Evolutionary conservation across 2,113 vertebrate genomes (phyloP).

Genomic region (Brienomyrus brachyistius): DNA sequence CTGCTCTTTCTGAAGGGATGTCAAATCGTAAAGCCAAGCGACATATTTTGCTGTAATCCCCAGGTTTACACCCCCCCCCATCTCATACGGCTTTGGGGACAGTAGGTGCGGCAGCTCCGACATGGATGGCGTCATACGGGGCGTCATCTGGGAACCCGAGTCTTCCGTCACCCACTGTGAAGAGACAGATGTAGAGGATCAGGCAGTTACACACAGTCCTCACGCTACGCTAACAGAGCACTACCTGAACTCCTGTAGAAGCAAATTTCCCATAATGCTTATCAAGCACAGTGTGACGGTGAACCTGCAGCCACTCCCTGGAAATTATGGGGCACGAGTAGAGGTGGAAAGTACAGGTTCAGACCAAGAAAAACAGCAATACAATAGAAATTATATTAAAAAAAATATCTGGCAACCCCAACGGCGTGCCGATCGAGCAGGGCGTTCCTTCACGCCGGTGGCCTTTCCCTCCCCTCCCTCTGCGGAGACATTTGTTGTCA

Average conservation of each 20-base stretch:
- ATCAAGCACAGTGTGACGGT: background rate
- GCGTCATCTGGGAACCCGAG: conserved; percentile 71
- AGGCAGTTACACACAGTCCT: background rate
- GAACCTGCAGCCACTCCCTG: background rate
- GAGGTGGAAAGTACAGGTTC: background rate
- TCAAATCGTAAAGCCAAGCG: background rate
- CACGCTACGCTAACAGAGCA: background rate
- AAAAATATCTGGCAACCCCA: background rate
- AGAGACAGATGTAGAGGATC: conserved; percentile 10
- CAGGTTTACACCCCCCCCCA: background rate
- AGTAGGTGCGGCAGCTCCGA: conserved; percentile 74
- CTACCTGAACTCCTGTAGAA: background rate
- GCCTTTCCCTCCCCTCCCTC: background rate
- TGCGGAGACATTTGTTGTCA: background rate
- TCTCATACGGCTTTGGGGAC: conserved; percentile 71
- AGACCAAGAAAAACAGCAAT: background rate
- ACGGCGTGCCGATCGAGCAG: background rate
- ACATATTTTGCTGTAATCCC: background rate
- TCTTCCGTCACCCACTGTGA: conserved; percentile 74
- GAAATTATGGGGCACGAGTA: background rate
- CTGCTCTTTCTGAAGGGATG: background rate
- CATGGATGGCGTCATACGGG: conserved; percentile 83
- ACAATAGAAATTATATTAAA: background rate
- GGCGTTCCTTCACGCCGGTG: background rate
- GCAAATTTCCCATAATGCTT: background rate